Evolutionary conservation across 2,113 vertebrate genomes (phyloP), one percentile per base, ranked within the genome.

Genomic region (Phoxinus phoxinus): DNA sequence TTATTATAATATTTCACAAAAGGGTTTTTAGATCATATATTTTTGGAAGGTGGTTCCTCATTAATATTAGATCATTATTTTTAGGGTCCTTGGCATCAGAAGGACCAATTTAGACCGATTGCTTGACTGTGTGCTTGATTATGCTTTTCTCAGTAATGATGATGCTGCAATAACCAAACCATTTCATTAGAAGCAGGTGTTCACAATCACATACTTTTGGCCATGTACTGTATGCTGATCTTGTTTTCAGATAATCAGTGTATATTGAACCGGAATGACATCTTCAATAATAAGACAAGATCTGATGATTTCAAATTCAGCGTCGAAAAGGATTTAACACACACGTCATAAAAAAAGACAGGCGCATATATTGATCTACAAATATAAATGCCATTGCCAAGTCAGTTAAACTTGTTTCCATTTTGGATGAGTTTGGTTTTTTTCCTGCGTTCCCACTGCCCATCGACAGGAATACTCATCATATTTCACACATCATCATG

Each of bases 361-460:
- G 25, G 4, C 9, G 6, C 1, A 1, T 74, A 77, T 46, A 77
- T 61, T 6, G 27, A 25, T 30, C 8, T 13, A 37, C 32, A 58
- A 17, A 71, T 35, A 44, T 53, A 32, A 79, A 59, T 32, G 67
- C 35, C 46, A 71, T 44, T 65, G 11, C 11, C 46, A 79, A 56
- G 35, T 75, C 51, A 83, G 53, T 83, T 6, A 37, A 67, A 6
- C 44, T 25, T 44, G 13, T 48, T 27, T 44, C 30, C 25, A 30
- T 23, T 44, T 75, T 58, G 13, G 4, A 37, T 15, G 30, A n/a
- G 44, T 19, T 37, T 83, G 78, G 35, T 32, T 63, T 81, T 81
- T 65, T 75, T 81, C 75, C 9, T 75, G 74, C 81, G n/a, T 75
- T 80, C 84, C 48, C 75, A 75, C 27, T 80, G 67, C 79, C 73